phyloP scores from a whole-genome alignment of 2,888 invertebrate species.

The Andricus curvator region DNA sequence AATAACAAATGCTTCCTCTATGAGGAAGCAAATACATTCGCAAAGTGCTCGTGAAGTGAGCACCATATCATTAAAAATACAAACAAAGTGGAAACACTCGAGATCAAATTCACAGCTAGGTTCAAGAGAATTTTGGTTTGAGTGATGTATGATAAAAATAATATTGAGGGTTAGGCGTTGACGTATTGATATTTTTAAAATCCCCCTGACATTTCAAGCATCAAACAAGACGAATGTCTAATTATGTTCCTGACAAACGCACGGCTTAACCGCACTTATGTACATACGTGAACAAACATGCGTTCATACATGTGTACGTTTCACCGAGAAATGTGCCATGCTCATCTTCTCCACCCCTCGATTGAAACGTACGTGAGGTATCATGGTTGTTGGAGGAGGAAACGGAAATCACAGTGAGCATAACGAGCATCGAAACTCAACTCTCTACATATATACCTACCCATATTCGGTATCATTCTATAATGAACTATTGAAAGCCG shows the following conservation, averaged over 20 bases:
- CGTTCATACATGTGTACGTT: neutral
- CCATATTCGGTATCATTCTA: slow-evolving; percentile 28
- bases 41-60: too few species aligned
- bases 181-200: neutral
- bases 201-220: neutral
- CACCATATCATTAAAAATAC: too few species aligned
- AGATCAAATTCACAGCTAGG: too few species aligned
- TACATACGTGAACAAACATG: slow-evolving; percentile 1
- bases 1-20: too few species aligned
- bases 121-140: too few species aligned
- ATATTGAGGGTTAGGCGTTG: neutral
- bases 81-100: too few species aligned
- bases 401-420: slow-evolving; percentile 39
- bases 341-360: neutral
- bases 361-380: neutral
- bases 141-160: neutral
- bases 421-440: slow-evolving; percentile 57
- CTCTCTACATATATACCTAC: slow-evolving; percentile 26
- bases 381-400: slow-evolving; percentile 1
- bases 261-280: neutral
- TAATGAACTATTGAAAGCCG: slow-evolving; percentile 41
- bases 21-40: too few species aligned
- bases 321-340: neutral
- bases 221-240: slow-evolving; percentile 7
- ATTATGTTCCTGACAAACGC: slow-evolving; percentile 2